Conservation (phyloP, 1,140 invertebrate genomes). For the Holotrichia oblita region DNA sequence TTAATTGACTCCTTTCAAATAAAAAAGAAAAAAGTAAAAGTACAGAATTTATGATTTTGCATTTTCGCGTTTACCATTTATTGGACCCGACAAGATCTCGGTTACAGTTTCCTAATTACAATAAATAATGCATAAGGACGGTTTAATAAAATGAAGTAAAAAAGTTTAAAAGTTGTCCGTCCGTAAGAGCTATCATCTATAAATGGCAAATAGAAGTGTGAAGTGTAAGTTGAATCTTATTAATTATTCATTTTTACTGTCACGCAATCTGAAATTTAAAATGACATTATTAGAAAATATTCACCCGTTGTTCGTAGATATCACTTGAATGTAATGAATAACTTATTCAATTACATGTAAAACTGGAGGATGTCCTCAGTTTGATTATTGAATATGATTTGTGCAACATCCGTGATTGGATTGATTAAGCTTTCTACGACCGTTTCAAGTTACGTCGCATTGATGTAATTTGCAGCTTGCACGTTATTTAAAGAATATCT, state of each 20-base stretch:
- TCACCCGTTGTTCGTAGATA: not conserved
- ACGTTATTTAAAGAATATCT: too few relatives aligned
- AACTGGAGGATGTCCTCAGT: not conserved
- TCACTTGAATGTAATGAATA: slow-evolving; percentile 24
- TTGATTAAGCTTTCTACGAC: not conserved
- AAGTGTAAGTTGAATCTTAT: not conserved
- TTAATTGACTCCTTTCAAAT: too few relatives aligned
- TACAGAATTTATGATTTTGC: too few relatives aligned
- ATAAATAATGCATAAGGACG: not conserved
- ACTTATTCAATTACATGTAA: not conserved
- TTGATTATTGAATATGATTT: not conserved
- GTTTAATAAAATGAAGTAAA: not conserved
- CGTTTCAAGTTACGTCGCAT: not conserved
- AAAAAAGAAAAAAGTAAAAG: too few relatives aligned
- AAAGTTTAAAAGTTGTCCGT: not conserved
- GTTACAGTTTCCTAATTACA: not conserved
- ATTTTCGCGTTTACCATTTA: too few relatives aligned
- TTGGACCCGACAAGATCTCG: too few relatives aligned
- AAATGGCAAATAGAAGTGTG: slow-evolving; percentile 3
- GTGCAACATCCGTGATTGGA: not conserved
- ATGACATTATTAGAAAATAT: slow-evolving; percentile 5
- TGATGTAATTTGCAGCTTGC: not conserved
- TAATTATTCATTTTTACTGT: slow-evolving; percentile 23
- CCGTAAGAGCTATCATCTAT: not conserved
- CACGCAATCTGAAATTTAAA: slow-evolving; percentile 26